Evolutionary conservation across 2,113 vertebrate species (phyloP), one percentile per base, ranked within the genome.

Genomic region (Hyaena hyaena): DNA sequence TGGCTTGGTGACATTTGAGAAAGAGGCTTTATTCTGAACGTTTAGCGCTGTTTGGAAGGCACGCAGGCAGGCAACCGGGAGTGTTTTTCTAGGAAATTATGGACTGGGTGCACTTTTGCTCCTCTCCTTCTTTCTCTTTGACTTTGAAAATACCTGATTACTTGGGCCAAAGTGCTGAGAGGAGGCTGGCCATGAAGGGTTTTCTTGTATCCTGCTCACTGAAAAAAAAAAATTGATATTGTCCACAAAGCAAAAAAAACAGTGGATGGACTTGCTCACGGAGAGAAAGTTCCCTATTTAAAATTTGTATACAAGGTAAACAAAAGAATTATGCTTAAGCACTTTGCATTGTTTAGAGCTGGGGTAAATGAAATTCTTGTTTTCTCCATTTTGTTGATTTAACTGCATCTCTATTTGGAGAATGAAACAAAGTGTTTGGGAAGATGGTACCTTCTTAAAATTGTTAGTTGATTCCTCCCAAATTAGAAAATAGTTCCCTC

Each of bases 71-170:
- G 66, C 45, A 61, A 87, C 16, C 17, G 5, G 68, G 26, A 73
- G 55, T 95, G 33, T 95, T 97, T 97, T 97, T 81, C 77, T 96
- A 95, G 83, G 73, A 96, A 97, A 95, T 97, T 98, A 74, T 28
- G 84, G 97, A 94, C 81, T 87, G 79, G 24, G 33, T 85, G 39
- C 74, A 90, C 35, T 92, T 98, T 95, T 95, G 61, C 91, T 92
- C 21, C 65, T 61, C 53, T 92, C 50, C 33, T 23, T n/a, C 11
- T 93, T 96, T 92, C 90, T 50, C 55, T 96, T 92, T 96, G 95
- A 95, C 86, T 97, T 97, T 88, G 92, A 94, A 97, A 97, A 90
- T 94, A 95, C 73, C 87, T 91, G 61, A 90, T 96, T 95, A 69
- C 74, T 82, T 95, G 80, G 84, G 93, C 90, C 92, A 69, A 33